phyloP scores from a whole-genome alignment of 1,140 invertebrate genomes.

The Eumeta japonica region DNA sequence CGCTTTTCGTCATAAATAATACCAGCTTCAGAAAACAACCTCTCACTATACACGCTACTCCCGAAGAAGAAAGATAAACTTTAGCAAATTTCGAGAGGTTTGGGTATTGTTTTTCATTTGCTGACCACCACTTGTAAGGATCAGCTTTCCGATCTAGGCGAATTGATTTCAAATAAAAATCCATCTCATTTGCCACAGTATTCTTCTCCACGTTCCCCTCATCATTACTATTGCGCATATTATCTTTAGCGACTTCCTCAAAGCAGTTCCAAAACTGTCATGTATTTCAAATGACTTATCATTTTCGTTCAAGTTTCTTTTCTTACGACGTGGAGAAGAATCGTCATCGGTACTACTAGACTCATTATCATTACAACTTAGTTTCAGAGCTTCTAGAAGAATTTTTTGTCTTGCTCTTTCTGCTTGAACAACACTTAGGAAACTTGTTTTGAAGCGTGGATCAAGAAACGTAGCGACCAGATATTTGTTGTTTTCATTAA shows the following conservation, averaged over 20 bases:
- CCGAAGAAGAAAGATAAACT: background rate
- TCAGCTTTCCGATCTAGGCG: background rate
- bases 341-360: constrained; percentile 20
- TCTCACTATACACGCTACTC: no score
- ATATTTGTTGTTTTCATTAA: constrained; percentile 17
- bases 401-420: constrained; percentile 1
- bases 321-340: no score
- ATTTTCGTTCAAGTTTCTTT: constrained; percentile 23
- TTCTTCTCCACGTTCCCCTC: constrained; percentile 17
- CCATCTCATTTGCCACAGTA: background rate
- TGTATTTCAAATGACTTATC: constrained; percentile 22
- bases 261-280: no score
- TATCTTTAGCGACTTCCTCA: constrained; percentile 19
- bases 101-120: background rate
- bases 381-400: background rate
- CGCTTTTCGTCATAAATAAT: no score
- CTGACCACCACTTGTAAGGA: constrained; percentile 1
- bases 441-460: constrained; percentile 4
- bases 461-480: constrained; percentile 14
- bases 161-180: background rate
- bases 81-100: background rate
- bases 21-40: no score
- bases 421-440: background rate
- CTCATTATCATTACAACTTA: no score
- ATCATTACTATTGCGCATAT: constrained; percentile 18